Percentiles rank a stretch among this genome's conserved stretches.
These are phyloP conservation scores for Sympetrum striolatum DNA, from an alignment of 2,888 invertebrate genomes.

Conservation along the genomic window DNA sequence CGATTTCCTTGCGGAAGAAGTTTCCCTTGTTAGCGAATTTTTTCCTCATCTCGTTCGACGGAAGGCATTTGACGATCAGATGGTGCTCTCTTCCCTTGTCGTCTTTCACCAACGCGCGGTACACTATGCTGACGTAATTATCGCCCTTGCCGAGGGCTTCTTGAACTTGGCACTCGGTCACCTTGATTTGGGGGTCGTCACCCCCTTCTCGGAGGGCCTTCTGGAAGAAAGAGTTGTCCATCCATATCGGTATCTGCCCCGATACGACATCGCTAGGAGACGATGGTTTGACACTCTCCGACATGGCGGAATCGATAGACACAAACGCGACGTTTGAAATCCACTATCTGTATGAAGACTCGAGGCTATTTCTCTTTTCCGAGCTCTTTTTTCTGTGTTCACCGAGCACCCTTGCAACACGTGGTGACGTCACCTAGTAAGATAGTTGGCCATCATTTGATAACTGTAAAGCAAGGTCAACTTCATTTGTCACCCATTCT, in stretches of 20 bases:
- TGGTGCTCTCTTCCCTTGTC: background rate
- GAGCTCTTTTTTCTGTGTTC: too few relatives aligned
- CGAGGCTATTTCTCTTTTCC: too few relatives aligned
- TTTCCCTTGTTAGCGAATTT: conserved; percentile 1
- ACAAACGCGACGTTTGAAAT: too few relatives aligned
- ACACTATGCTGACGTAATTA: conserved; percentile 46
- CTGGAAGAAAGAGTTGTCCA: background rate
- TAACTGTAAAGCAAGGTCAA: too few relatives aligned
- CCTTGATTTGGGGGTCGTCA: background rate
- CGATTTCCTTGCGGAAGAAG: conserved; percentile 45
- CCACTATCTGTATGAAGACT: too few relatives aligned
- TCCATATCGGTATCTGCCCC: background rate
- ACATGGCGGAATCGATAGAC: background rate
- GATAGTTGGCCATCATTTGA: too few relatives aligned
- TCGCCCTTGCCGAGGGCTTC: conserved; percentile 46
- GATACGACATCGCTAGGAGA: background rate
- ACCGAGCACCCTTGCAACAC: too few relatives aligned
- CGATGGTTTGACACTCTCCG: background rate
- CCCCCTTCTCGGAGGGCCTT: conserved; percentile 38
- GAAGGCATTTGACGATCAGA: conserved; percentile 43
- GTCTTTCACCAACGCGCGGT: background rate
- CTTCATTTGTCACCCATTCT: too few relatives aligned
- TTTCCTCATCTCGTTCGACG: background rate
- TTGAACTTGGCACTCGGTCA: background rate
- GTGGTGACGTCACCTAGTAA: too few relatives aligned